These are phyloP conservation scores for Sycobia sp. DNA, from an alignment of 1,140 invertebrate species.

Conservation along the genomic window DNA sequence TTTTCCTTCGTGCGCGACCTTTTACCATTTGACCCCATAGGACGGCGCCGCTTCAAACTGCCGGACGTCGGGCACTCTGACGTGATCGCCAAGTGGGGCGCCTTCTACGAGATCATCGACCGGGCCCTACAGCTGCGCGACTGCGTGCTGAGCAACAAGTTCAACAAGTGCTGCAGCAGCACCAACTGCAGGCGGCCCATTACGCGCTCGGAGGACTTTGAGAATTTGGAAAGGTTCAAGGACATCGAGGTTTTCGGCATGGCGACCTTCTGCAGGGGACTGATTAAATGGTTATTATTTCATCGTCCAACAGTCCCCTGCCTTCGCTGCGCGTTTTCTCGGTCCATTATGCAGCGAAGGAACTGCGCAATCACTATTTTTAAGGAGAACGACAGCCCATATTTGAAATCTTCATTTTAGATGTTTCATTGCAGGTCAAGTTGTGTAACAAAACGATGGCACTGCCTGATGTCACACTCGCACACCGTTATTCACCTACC, in stretches of 20 bases:
- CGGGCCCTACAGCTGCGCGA: slow-evolving; percentile 8
- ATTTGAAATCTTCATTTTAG: too few species aligned
- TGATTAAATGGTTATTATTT: slow-evolving; percentile 30
- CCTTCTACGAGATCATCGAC: slow-evolving; percentile 26
- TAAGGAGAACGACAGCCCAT: too few species aligned
- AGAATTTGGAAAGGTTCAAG: slow-evolving; percentile 29
- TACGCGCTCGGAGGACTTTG: too few species aligned
- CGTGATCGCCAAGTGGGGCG: slow-evolving; percentile 36
- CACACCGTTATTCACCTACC: slow-evolving; percentile 36
- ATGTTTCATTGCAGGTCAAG: slow-evolving; percentile 32
- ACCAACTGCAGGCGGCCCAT: too few species aligned
- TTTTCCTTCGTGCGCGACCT: too few species aligned
- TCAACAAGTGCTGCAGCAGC: too few species aligned
- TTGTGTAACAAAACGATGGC: slow-evolving; percentile 33
- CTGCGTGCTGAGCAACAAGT: not conserved
- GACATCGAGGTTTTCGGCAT: slow-evolving; percentile 20
- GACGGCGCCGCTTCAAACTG: too few species aligned
- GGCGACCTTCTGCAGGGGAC: slow-evolving; percentile 26
- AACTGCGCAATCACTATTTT: too few species aligned
- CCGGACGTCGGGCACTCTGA: slow-evolving; percentile 26
- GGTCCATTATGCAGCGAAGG: too few species aligned
- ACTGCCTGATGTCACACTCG: not conserved
- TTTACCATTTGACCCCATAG: too few species aligned
- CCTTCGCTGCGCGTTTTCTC: too few species aligned
- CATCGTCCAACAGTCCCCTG: not conserved